Evolutionary conservation across 2,888 invertebrate genomes (phyloP), one percentile per base, ranked within the genome.

Genomic region (Antheraea assamensis): DNA sequence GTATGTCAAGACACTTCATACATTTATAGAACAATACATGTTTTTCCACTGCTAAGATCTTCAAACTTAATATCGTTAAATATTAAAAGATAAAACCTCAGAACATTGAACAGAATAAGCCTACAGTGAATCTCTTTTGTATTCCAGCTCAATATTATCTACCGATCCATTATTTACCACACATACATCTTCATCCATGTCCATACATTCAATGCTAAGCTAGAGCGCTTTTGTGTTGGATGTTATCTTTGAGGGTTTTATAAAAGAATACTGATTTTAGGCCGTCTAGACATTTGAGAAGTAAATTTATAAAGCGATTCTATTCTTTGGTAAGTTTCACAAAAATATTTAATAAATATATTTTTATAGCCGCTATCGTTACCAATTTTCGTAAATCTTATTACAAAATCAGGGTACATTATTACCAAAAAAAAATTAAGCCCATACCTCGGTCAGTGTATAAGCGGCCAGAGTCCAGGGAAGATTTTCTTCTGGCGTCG

Each of bases 81-180:
- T 42, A 13, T 42, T 42, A 52, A 3, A 52, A n/a, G 7, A 58
- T 8, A 24, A 58, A 27, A 17, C 27, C 49, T 71, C 55, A 71
- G 13, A 61, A 74, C 73, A 74, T 75, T 72, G 66, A 61, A 70
- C 71, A 58, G 72, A 72, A 72, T 72, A 72, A 61, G 61, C 4
- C 30, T 27, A 64, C 47, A 31, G 19, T 73, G 55, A 61, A 71
- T 73, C 76, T 80, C 71, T 72, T 83, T 82, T 84, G 79, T 82
- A 82, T 84, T 81, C 82, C 52, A 49, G 71, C 55, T 75, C 73
- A 72, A 78, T 78, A 78, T 78, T 76, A 73, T 73, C 71, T 80
- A 81, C 81, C 81, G 84, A 83, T 81, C 80, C 78, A 80, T 81
- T 81, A 80, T 76, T 75, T 78, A 75, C 75, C 72, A 74, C 78